Evolutionary conservation across 2,888 invertebrate genomes (phyloP).

Genomic region (Camptogramma bilineatum): DNA sequence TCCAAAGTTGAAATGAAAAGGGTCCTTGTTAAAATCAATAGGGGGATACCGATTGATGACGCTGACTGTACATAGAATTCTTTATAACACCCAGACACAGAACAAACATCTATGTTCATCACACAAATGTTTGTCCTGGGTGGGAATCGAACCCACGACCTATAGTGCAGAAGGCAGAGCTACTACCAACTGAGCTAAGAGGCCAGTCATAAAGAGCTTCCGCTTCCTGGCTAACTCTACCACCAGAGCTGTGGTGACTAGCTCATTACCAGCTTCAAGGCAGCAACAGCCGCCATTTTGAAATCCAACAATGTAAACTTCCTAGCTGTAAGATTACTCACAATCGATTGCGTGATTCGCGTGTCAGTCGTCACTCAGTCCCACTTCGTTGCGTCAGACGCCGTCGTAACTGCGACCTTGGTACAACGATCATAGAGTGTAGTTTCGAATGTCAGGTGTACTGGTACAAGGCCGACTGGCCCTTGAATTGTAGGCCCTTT

Average conservation of each 20-base stretch:
- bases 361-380: conserved; percentile 13
- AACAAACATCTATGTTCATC: too few relatives aligned
- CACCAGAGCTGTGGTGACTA: not conserved
- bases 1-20: too few relatives aligned
- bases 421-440: conserved; percentile 14
- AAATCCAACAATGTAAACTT: not conserved
- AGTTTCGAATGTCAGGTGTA: conserved; percentile 31
- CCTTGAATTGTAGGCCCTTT: conserved; percentile 31
- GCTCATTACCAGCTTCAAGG: not conserved
- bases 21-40: too few relatives aligned
- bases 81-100: too few relatives aligned
- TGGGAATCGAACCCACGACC: too few relatives aligned
- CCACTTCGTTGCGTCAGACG: conserved; percentile 24
- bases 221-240: not conserved
- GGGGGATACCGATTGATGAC: too few relatives aligned
- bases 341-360: conserved; percentile 8
- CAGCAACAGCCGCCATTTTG: conserved; percentile 9
- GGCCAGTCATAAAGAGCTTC: not conserved
- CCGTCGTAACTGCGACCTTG: conserved; percentile 28
- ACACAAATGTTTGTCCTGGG: too few relatives aligned
- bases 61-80: too few relatives aligned
- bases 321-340: conserved; percentile 15
- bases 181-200: too few relatives aligned
- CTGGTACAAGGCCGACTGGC: conserved; percentile 36
- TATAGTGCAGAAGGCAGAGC: too few relatives aligned